Evolutionary conservation across 35 echinoderm and acorn worm genomes (phyloP).

Genomic region (Heliocidaris erythrogramma): DNA sequence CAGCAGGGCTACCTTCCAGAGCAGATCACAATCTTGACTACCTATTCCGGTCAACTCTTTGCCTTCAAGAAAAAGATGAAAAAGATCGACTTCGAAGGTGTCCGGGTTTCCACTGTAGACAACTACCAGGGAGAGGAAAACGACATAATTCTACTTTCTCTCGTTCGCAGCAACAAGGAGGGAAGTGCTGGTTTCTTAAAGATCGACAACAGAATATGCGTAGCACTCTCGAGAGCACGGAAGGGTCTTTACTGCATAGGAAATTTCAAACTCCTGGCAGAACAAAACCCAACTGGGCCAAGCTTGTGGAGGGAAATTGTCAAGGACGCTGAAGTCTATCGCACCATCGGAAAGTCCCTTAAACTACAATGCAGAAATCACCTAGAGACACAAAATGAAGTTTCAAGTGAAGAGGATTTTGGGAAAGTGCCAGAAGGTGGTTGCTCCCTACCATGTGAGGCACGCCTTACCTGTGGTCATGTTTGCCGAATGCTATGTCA

Average conservation of each 20-base stretch:
- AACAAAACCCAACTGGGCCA: background rate
- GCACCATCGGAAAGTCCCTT: constrained; percentile 54
- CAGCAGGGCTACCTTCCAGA: constrained; percentile 79
- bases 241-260: constrained; percentile 91
- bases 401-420: constrained; percentile 60
- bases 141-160: constrained; percentile 93
- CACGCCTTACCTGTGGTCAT: constrained; percentile 78
- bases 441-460: constrained; percentile 70
- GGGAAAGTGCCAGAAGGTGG: constrained; percentile 77
- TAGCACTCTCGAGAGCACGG: constrained; percentile 85
- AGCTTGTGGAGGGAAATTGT: constrained; percentile 74
- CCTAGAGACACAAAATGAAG: constrained; percentile 53
- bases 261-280: constrained; percentile 69
- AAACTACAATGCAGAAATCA: constrained; percentile 80
- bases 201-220: constrained; percentile 81
- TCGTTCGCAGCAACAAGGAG: constrained; percentile 82
- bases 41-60: constrained; percentile 87
- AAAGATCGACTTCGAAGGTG: constrained; percentile 58
- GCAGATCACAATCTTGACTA: constrained; percentile 89
- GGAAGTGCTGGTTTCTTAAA: constrained; percentile 86
- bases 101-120: constrained; percentile 74
- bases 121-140: constrained; percentile 97
- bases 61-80: constrained; percentile 68
- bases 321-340: constrained; percentile 20
- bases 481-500: constrained; percentile 76